Conservation (phyloP, 1,140 invertebrate genomes). For the Euura saliciscinereae region DNA sequence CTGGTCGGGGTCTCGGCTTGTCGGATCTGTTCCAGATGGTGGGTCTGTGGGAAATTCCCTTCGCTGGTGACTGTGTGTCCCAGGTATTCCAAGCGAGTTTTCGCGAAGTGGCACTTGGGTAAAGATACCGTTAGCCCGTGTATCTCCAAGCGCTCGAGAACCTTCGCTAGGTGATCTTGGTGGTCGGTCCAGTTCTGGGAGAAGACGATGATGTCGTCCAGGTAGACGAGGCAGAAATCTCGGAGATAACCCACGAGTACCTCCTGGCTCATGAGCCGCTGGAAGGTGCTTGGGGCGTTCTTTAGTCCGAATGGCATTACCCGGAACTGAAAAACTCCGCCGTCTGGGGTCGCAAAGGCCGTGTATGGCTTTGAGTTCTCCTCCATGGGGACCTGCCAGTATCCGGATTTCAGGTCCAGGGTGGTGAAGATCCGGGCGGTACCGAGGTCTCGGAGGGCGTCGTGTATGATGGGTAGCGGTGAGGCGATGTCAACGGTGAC, state of each 20-base stretch:
- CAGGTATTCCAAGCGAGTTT: constrained; percentile 30
- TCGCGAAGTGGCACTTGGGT: constrained; percentile 33
- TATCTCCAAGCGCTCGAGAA: constrained; percentile 29
- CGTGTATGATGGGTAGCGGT: constrained; percentile 32
- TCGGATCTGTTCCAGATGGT: constrained; percentile 20
- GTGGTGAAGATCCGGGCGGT: constrained; percentile 33
- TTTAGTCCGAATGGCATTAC: no score
- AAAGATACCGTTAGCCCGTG: constrained; percentile 27
- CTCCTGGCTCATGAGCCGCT: no score
- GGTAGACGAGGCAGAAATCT: constrained; percentile 24
- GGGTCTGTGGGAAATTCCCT: constrained; percentile 23
- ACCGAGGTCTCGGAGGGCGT: constrained; percentile 28
- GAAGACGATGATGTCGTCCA: constrained; percentile 34
- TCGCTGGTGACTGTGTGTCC: constrained; percentile 31
- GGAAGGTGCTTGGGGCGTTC: no score
- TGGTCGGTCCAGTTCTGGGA: constrained; percentile 32
- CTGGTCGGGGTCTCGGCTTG: constrained; percentile 15
- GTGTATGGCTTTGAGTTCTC: constrained; percentile 44
- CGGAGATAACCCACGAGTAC: constrained; percentile 27
- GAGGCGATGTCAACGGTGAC: constrained; percentile 44
- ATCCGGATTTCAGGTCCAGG: constrained; percentile 40
- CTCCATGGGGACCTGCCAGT: constrained; percentile 52
- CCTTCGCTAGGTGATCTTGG: constrained; percentile 21
- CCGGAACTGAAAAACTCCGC: constrained; percentile 34
- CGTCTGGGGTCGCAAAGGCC: constrained; percentile 46